These are phyloP conservation scores for Drosophila fungiperda DNA, from an alignment of 2,888 invertebrate species.

Conservation along the genomic window DNA sequence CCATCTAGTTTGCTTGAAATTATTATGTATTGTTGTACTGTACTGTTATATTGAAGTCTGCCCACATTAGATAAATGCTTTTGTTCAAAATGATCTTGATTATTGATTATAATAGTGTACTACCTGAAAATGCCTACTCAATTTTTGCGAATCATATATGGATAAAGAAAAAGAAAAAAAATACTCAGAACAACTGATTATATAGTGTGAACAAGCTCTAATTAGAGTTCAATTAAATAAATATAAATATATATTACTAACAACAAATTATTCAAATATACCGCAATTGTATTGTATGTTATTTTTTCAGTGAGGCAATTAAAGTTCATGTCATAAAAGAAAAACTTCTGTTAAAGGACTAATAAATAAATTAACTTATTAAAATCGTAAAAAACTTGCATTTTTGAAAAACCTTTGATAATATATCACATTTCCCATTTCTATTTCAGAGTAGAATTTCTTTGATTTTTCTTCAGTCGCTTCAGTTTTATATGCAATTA, in stretches of 20 bases:
- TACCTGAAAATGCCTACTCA: conserved; percentile 67
- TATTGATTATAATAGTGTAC: conserved; percentile 29
- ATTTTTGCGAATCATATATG: conserved; percentile 57
- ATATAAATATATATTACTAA: conserved; percentile 44
- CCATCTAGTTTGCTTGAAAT: conserved; percentile 22
- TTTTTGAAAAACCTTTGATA: background rate
- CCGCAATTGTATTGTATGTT: conserved; percentile 69
- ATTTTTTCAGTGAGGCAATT: conserved; percentile 53
- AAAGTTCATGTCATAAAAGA: conserved; percentile 45
- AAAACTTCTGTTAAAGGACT: conserved; percentile 60
- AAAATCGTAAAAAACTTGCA: conserved; percentile 18
- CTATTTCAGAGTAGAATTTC: background rate
- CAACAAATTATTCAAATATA: conserved; percentile 52
- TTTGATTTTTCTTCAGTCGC: background rate
- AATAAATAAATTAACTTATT: conserved; percentile 66
- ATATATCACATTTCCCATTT: background rate
- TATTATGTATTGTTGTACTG: conserved; percentile 32
- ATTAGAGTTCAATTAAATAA: conserved; percentile 46
- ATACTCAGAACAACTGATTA: conserved; percentile 55
- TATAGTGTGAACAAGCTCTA: conserved; percentile 28
- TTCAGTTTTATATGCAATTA: background rate
- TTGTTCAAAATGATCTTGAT: conserved; percentile 52
- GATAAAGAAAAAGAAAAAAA: conserved; percentile 32
- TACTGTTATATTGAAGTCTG: conserved; percentile 20
- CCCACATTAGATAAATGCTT: conserved; percentile 61